Percentiles rank a stretch among this genome's conserved stretches.
phyloP scores from a whole-genome alignment of 2,113 vertebrate species.

The Chloebia gouldiae region DNA sequence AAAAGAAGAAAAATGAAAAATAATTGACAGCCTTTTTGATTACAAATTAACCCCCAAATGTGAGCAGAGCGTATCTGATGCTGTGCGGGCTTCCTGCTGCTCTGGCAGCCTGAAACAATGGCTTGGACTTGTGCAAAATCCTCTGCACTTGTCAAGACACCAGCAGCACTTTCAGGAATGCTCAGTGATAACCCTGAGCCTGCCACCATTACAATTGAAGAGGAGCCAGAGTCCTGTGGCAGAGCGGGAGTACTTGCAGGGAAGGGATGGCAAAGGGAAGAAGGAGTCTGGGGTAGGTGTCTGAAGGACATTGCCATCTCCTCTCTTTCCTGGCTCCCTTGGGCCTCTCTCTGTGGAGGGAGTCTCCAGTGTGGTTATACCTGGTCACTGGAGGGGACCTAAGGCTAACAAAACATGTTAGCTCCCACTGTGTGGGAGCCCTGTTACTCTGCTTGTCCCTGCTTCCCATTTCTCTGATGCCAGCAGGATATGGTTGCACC shows the following conservation, averaged over 20 bases:
- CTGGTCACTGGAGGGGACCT: neutral
- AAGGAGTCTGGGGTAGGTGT: neutral
- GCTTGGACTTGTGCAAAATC: neutral
- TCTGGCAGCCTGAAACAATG: neutral
- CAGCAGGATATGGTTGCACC: neutral
- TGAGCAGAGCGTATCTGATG: neutral
- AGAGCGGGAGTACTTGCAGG: neutral
- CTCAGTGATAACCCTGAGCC: neutral
- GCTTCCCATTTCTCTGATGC: neutral
- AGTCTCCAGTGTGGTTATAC: neutral
- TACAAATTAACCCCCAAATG: conserved; percentile 13
- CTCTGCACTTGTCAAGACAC: neutral
- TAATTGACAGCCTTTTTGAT: neutral
- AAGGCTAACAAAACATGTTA: neutral
- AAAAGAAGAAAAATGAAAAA: neutral
- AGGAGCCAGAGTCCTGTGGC: neutral
- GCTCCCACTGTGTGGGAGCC: neutral
- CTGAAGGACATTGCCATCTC: neutral
- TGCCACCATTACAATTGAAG: neutral
- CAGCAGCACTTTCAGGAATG: neutral
- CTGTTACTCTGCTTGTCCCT: neutral
- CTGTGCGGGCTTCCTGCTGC: neutral
- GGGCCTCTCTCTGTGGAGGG: neutral
- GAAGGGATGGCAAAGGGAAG: neutral
- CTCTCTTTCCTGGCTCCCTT: accelerated